Conservation (phyloP, 1,140 invertebrate species). For the Eueides isabella region DNA sequence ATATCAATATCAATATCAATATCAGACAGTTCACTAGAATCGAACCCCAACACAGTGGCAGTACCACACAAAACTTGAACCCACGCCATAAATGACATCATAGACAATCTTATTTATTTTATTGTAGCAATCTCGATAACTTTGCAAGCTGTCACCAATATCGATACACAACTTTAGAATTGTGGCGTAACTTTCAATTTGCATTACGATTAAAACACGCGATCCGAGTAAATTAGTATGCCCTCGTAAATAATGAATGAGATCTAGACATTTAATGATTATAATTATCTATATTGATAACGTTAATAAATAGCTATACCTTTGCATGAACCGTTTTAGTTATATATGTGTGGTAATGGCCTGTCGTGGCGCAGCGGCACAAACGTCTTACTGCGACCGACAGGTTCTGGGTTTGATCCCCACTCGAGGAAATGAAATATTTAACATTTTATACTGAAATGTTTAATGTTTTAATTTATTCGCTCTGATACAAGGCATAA, state of each 20-base stretch:
- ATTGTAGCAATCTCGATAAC: slow-evolving; percentile 1
- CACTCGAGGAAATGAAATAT: too few relatives aligned
- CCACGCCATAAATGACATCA: neutral
- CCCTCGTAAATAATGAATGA: neutral
- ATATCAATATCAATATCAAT: too few relatives aligned
- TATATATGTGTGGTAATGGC: too few relatives aligned
- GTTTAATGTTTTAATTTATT: too few relatives aligned
- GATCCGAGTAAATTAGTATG: neutral
- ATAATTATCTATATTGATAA: slow-evolving; percentile 1
- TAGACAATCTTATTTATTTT: neutral
- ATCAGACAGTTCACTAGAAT: neutral
- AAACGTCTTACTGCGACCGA: too few relatives aligned
- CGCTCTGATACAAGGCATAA: too few relatives aligned
- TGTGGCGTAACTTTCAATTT: slow-evolving; percentile 6
- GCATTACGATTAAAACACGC: slow-evolving; percentile 8
- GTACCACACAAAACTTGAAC: neutral
- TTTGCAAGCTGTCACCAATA: slow-evolving; percentile 8
- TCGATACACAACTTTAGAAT: neutral
- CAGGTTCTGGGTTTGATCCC: too few relatives aligned
- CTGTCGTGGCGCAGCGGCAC: too few relatives aligned
- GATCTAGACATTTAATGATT: slow-evolving; percentile 2
- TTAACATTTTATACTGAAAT: too few relatives aligned
- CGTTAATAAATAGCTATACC: slow-evolving; percentile 3
- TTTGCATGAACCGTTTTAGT: neutral
- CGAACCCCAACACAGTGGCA: neutral